Base-by-base conservation (phyloP, 2,888 invertebrate genomes). In the Sphecodes monilicornis region DNA sequence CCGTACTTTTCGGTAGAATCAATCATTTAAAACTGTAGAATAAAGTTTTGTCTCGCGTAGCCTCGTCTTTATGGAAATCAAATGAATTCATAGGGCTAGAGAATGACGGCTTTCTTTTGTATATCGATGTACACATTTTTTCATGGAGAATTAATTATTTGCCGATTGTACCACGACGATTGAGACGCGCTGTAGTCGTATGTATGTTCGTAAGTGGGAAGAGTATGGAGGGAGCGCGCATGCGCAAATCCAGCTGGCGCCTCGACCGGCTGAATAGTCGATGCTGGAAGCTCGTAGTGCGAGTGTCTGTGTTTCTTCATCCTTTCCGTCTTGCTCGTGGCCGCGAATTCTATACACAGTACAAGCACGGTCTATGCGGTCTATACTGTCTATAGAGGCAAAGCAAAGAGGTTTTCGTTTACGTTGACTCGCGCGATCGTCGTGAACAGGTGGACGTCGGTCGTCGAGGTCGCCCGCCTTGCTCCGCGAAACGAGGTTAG, bases 281-380 rank as follows among this genome's bases (percentile, higher is more conserved):
- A 93, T 93, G 92, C 91, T 91, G 92, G 90, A 92, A 88, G 85
- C 76, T 90, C 87, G 90, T 87, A 84, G 86, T 82, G 90, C 78
- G 75, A 90, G 89, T 84, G 83, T 81, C 81, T 78, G 76, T 74
- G 76, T 82, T 79, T 78, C 73, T 68, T 69, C 66, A 50, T 76
- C 75, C 66, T 72, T 80, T 71, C 69, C 70, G 74, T 73, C 57
- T 69, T 46, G 18, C 66, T n/a, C 68, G 57, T 84, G 36, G 75
- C 82, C 57, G 80, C 80, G 73, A 76, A 82, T 75, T 76, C 32
- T 64, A 32, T 60, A 69, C 75, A 74, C 46, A 39, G 32, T 3
- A n/a, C 50, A 22, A 22, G 8, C 8, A 41, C 41, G 41, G 41
- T n/a, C 22, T 50, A 22, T 8, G 22, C 50, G 50, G 3, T 2